Evolutionary conservation across 1,140 invertebrate genomes (phyloP).

Genomic region (Heliconius hermathena): DNA sequence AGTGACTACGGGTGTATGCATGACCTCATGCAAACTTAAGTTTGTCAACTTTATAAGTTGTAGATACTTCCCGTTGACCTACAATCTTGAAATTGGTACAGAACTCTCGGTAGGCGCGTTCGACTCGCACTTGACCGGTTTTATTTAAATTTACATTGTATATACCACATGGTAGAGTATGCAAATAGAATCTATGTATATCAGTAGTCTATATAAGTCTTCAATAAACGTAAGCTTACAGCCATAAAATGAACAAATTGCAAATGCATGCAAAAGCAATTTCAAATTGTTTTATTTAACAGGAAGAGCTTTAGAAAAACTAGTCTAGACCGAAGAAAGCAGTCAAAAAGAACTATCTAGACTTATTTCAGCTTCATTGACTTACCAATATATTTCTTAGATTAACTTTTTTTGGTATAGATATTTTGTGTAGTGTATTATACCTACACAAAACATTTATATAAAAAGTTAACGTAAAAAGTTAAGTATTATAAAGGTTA

Average conservation of each 20-base stretch:
- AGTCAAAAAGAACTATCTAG: background rate
- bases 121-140: too few species aligned
- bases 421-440: background rate
- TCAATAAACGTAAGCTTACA: background rate
- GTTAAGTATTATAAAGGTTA: background rate
- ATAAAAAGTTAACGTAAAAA: background rate
- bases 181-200: too few species aligned
- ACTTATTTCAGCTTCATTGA: conserved; percentile 2
- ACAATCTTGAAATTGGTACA: too few species aligned
- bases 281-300: background rate
- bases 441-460: background rate
- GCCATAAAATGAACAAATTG: background rate
- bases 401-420: background rate
- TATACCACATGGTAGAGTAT: too few species aligned
- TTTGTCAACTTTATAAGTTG: too few species aligned
- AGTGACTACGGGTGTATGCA: too few species aligned
- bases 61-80: too few species aligned
- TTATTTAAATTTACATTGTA: too few species aligned
- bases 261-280: background rate
- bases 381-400: conserved; percentile 5
- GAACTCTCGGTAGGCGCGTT: too few species aligned
- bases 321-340: background rate
- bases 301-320: background rate
- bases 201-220: too few species aligned
- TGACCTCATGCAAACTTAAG: too few species aligned